Conservation (phyloP, 2,113 vertebrate genomes). For the Anas platyrhynchos region DNA sequence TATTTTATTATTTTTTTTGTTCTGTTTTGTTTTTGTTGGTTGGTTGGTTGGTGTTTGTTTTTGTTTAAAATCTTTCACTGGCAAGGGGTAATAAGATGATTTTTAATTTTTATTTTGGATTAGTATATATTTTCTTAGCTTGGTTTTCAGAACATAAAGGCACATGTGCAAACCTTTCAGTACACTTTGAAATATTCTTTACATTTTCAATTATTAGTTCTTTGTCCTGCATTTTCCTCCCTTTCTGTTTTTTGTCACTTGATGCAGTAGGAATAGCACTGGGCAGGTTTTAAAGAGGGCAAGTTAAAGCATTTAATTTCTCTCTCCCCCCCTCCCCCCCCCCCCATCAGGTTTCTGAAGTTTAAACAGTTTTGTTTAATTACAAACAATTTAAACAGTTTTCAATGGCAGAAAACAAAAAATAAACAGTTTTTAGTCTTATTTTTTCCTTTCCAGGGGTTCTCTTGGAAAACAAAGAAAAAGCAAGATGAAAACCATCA, state of each 20-base stretch:
- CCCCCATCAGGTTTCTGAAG: background rate
- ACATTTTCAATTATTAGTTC: background rate
- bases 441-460: no score
- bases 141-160: background rate
- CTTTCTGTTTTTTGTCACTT: background rate
- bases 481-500: background rate
- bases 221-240: background rate
- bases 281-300: background rate
- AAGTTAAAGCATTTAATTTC: background rate
- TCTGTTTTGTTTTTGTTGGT: background rate
- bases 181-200: background rate
- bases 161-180: background rate
- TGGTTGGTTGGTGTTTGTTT: background rate
- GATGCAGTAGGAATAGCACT: background rate
- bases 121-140: background rate
- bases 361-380: background rate
- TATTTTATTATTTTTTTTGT: no score
- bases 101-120: background rate
- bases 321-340: background rate
- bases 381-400: background rate
- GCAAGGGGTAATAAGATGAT: background rate
- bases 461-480: background rate
- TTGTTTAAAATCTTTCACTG: background rate
- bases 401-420: background rate
- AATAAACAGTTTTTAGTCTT: background rate